Percentiles rank a stretch among this genome's conserved stretches.
These are phyloP conservation scores for Gobio gobio DNA, from an alignment of 2,113 vertebrate genomes.

Conservation along the genomic window DNA sequence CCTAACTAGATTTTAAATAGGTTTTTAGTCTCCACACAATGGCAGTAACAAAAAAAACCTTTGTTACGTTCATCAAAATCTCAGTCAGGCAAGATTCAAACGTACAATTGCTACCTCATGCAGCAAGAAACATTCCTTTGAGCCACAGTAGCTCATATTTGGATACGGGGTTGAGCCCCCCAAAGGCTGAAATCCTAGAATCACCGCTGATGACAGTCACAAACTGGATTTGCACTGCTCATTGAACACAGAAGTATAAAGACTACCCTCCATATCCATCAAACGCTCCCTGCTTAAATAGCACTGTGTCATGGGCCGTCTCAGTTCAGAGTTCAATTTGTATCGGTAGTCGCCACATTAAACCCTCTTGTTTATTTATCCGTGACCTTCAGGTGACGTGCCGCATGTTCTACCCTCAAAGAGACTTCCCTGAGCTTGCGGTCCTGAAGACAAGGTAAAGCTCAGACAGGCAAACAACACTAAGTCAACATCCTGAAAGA, in stretches of 20 bases:
- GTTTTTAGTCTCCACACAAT: no score
- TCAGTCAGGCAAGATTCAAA: neutral
- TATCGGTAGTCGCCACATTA: neutral
- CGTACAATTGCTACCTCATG: neutral
- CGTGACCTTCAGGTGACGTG: constrained; percentile 10
- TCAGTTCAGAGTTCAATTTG: constrained; percentile 17
- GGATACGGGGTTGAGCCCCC: neutral
- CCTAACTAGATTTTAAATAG: neutral
- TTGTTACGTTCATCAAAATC: neutral
- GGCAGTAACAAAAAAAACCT: neutral
- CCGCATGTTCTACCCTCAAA: neutral
- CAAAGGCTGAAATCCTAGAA: constrained; percentile 10
- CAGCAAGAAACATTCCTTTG: neutral
- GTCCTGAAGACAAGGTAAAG: neutral
- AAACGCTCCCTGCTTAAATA: constrained; percentile 9
- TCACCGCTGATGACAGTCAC: neutral
- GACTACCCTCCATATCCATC: constrained; percentile 19
- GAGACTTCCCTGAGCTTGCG: neutral
- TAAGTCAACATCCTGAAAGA: neutral
- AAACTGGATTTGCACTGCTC: constrained; percentile 34
- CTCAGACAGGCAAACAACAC: neutral
- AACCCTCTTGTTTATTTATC: constrained; percentile 25
- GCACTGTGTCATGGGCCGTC: neutral
- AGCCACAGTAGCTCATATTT: neutral
- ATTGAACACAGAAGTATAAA: constrained; percentile 28